Conservation (phyloP, 2,888 invertebrate genomes). For the Coelinius sp. region DNA sequence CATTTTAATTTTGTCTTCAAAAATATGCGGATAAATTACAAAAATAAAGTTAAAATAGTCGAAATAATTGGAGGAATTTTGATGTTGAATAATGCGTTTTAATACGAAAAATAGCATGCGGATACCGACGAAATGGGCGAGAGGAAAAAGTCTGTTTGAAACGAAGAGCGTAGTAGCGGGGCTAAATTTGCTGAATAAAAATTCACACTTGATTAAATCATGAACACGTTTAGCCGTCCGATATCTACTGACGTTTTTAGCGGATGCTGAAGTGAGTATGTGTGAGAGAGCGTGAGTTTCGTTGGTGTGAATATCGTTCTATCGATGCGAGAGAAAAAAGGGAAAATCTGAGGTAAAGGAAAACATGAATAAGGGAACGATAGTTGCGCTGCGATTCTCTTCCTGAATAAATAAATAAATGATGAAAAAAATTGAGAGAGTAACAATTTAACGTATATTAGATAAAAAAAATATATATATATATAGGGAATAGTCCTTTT, state of each 20-base stretch:
- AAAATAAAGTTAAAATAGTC: neutral
- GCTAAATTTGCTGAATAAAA: neutral
- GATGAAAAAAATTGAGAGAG: constrained; percentile 20
- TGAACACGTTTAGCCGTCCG: constrained; percentile 12
- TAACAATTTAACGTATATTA: constrained; percentile 24
- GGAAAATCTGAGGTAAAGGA: constrained; percentile 27
- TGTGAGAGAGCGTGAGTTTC: constrained; percentile 16
- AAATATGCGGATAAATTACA: neutral
- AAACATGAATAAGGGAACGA: constrained; percentile 28
- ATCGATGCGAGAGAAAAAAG: constrained; percentile 5
- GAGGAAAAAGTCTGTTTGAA: constrained; percentile 42
- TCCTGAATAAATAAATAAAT: constrained; percentile 34
- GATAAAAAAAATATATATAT: constrained; percentile 35
- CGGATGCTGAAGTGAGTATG: constrained; percentile 1
- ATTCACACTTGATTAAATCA: constrained; percentile 16
- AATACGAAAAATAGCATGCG: constrained; percentile 10
- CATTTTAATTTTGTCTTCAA: neutral
- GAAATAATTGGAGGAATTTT: neutral
- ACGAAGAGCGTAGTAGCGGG: constrained; percentile 34
- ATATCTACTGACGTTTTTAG: constrained; percentile 21
- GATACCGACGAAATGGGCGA: constrained; percentile 37
- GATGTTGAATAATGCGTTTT: neutral
- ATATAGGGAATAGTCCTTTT: constrained; percentile 38
- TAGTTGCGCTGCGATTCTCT: constrained; percentile 34
- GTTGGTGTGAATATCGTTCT: constrained; percentile 14